Conservation (phyloP, 2,888 invertebrate genomes). For the Oscheius sp. region DNA sequence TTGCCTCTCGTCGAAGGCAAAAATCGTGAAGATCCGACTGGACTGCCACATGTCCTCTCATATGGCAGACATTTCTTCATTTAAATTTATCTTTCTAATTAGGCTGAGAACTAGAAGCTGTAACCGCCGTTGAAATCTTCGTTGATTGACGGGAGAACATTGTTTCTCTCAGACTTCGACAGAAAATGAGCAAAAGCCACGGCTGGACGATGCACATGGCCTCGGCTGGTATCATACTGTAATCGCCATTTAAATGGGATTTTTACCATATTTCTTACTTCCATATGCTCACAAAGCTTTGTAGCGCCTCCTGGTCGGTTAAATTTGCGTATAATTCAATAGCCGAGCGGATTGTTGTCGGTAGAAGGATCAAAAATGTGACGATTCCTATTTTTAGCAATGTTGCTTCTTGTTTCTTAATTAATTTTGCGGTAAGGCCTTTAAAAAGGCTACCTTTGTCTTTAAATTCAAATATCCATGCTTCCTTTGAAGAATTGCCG, state of each 20-base stretch:
- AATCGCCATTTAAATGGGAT: neutral
- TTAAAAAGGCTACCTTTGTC: too few relatives aligned
- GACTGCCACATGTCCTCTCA: too few relatives aligned
- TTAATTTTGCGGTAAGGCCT: neutral
- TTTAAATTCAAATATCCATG: neutral
- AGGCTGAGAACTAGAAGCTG: too few relatives aligned
- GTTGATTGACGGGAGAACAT: too few relatives aligned
- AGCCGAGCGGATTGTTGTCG: neutral
- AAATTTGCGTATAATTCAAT: neutral
- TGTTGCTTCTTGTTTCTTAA: neutral
- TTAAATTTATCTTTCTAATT: too few relatives aligned
- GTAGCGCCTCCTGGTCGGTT: neutral
- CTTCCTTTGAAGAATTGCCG: neutral
- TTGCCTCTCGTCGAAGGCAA: too few relatives aligned
- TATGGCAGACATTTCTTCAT: too few relatives aligned
- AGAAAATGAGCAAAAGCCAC: constrained; percentile 1
- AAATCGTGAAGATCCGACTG: too few relatives aligned
- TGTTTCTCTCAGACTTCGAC: neutral
- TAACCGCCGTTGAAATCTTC: too few relatives aligned
- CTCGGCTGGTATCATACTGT: constrained; percentile 9
- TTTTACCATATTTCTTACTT: neutral
- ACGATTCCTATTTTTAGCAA: neutral
- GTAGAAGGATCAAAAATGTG: neutral
- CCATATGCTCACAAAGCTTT: neutral
- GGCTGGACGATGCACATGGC: constrained; percentile 23